Base-by-base conservation (phyloP, 2,888 invertebrate species). In the Synergus umbraculus region DNA sequence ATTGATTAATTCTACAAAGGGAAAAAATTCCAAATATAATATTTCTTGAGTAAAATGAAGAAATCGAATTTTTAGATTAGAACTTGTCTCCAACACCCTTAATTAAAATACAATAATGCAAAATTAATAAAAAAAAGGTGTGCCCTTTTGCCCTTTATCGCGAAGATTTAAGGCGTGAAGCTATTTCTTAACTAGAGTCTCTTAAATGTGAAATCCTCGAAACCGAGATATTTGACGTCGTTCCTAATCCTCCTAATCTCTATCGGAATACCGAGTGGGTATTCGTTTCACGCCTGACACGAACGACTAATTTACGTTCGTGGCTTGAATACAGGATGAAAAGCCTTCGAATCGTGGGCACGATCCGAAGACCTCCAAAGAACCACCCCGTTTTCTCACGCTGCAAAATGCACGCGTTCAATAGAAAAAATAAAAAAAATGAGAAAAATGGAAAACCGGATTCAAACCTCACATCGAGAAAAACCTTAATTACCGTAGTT, bases 281-380 rank as follows among this genome's bases (percentile, higher is more conserved):
- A 85, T 85, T 82, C 86, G 86, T 88, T 87, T 85, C 86, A 87
- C 86, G 85, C 84, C 82, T 85, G 83, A 78, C 87, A 83, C 86
- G 88, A 87, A 88, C 84, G 80, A 85, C 86, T 87, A 87, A 88
- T 88, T 88, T 88, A 88, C 85, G 84, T 83, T 78, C 88, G 85
- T 86, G 85, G 80, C 80, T 81, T 76, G 88, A 87, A 87, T 67
- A 18, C 67, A n/a, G n/a, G 2, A 67, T 67, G 43, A 46, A 64
- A 65, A 86, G 85, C 65, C 65, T 65, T 65, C 41, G 43, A 43
- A 65, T 65, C 65, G n/a, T 65, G 44, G 22, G 44, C 67, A 67
- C 44, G 67, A 67, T 43, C 67, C 13, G 44, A 44, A 44, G 67
- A 67, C 67, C 22, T 67, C 44, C 67, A 44, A 67, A 67, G 44